Evolutionary conservation across 2,113 vertebrate species (phyloP), one percentile per base, ranked within the genome.

Genomic region (Gymnogyps californianus): DNA sequence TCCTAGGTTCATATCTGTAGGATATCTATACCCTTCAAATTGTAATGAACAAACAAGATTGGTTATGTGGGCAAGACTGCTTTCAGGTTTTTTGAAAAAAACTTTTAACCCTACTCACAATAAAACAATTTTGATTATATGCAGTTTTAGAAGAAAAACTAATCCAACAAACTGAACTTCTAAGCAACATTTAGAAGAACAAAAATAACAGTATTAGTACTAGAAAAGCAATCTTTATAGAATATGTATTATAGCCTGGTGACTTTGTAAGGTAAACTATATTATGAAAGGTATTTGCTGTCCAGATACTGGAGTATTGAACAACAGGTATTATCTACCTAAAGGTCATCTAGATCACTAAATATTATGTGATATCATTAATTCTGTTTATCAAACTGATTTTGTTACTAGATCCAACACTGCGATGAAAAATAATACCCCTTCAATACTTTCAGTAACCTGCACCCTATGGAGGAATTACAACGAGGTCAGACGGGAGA

Each of bases 1-100:
- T 91, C 79, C 77, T 80, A 86, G 62, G 52, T 96, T 96, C 24
- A 11, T 83, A 97, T 79, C 91, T 85, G 74, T 42, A 69, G 34
- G 74, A 46, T 78, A 70, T 84, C 55, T 93, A 65, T 75, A 77
- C 29, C 26, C 22, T 96, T 89, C 85, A 95, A 96, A 95, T 47
- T 61, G 29, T 54, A 92, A 67, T 51, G 51, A 95, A 59, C 34
- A 83, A 87, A 87, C 36, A 92, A 52, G 38, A 92, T 1, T 38
- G n/a, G 28, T 75, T 80, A 76, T 13, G 16, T 44, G 36, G 34
- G 55, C 61, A 93, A 80, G 57, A 76, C 6, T 44, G 2, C 4
- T 82, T 64, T 67, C 17, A 34, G 8, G 0, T 2, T 28, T 77
- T 66, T 57, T 11, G 6, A 7, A 6, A 49, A 62, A 46, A 25